Base-by-base conservation (phyloP, 2,113 vertebrate genomes). In the Amia ocellicauda region DNA sequence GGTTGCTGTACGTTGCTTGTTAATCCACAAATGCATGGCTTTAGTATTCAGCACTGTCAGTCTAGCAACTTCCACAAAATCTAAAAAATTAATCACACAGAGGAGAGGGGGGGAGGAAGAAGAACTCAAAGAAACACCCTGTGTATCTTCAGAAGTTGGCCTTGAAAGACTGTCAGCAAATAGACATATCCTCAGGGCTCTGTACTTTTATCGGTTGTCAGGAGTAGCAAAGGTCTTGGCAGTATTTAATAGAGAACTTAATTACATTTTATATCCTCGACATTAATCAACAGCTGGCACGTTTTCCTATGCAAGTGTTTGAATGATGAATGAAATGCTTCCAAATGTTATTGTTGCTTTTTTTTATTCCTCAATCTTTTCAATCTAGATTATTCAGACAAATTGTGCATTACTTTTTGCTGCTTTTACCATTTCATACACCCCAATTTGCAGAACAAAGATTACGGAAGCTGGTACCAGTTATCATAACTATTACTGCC, bases 241-340 rank as follows among this genome's bases (percentile, higher is more conserved):
- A 40, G 60, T 17, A 62, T 3, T 56, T 47, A 62, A 57, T 29
- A 56, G 28, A 58, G 29, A 40, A 58, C 64, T 63, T 71, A 53
- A 80, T 78, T 69, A 72, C 68, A 60, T 73, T 72, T 62, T 56
- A 58, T 52, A 55, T 45, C 49, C 61, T 66, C 60, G 50, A 53
- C 51, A 60, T 36, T 22, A 73, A 61, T 69, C 55, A 22, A 28
- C 56, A 29, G 47, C 64, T 42, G 53, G 26, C 56, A 53, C 63
- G 41, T 57, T 60, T 58, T 56, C 54, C 55, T 29, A 14, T 10
- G n/a, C 31, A 36, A 36, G 31, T 36, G 31, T 36, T 36, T 36
- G 50, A 24, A 27, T 2, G 24, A 26, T 31, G 22, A 51, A 56
- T 42, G 20, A 27, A 58, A 51, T 41, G 26, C 51, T 36, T 62